phyloP scores from a whole-genome alignment of 2,113 vertebrate genomes.

The Paratilapia polleni region DNA sequence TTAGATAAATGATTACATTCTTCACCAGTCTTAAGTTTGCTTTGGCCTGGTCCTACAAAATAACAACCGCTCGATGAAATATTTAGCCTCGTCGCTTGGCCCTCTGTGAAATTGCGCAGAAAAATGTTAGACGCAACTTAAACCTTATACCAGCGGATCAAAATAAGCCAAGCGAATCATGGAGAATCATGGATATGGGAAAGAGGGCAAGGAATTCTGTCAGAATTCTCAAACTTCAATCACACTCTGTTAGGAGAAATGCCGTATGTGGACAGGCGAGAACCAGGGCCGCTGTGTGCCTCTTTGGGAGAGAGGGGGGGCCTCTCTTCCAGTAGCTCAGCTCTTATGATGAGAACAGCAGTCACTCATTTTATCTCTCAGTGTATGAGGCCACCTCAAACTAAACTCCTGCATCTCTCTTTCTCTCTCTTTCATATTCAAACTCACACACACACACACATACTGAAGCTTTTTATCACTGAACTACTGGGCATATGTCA shows the following conservation, averaged over 20 bases:
- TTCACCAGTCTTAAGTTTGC: constrained; percentile 68
- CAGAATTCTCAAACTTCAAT: constrained; percentile 38
- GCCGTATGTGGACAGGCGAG: constrained; percentile 54
- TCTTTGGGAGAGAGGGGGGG: constrained; percentile 10
- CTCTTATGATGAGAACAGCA: constrained; percentile 65
- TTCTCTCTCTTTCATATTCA: background rate
- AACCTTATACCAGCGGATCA: constrained; percentile 34
- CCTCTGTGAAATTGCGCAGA: constrained; percentile 68
- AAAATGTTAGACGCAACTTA: constrained; percentile 54
- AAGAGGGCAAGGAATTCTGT: constrained; percentile 64
- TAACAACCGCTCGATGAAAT: constrained; percentile 62
- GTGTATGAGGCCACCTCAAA: constrained; percentile 37
- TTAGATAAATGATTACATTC: constrained; percentile 79
- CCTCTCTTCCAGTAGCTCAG: constrained; percentile 52
- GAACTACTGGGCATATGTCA: constrained; percentile 59
- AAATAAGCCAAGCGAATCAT: constrained; percentile 25
- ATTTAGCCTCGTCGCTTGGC: constrained; percentile 57
- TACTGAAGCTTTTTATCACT: constrained; percentile 60
- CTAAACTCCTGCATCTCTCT: constrained; percentile 41
- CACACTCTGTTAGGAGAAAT: constrained; percentile 44
- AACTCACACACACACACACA: constrained; percentile 17
- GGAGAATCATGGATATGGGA: constrained; percentile 68
- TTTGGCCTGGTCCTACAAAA: constrained; percentile 68
- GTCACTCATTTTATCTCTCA: constrained; percentile 63
- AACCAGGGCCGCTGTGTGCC: constrained; percentile 30